phyloP scores from a whole-genome alignment of 2,888 invertebrate species.

The Phyllotreta cruciferae region DNA sequence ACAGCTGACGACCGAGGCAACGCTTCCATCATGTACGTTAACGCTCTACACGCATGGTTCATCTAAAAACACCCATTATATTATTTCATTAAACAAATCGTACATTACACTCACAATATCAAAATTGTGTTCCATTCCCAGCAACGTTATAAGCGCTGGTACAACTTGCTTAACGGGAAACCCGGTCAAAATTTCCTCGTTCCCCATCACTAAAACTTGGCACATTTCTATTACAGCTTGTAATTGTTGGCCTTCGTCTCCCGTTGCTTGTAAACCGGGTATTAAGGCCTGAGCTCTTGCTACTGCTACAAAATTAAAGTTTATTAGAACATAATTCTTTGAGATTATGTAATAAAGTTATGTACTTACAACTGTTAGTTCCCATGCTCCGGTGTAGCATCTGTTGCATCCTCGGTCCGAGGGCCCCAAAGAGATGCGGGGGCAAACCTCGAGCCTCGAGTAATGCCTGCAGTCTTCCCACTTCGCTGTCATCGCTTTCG shows the following conservation, averaged over 20 bases:
- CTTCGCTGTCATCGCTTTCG: constrained; percentile 92
- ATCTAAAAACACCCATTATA: constrained; percentile 65
- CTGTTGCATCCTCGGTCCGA: constrained; percentile 97
- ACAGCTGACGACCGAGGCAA: constrained; percentile 94
- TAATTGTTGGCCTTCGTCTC: constrained; percentile 94
- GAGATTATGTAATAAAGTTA: background rate
- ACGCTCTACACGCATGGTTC: constrained; percentile 98
- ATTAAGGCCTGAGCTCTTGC: constrained; percentile 93
- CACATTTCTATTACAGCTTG: constrained; percentile 99
- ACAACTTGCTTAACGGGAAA: constrained; percentile 98
- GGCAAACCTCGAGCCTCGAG: constrained; percentile 94
- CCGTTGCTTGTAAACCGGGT: constrained; percentile 89
- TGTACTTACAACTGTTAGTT: constrained; percentile 72
- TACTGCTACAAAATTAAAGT: constrained; percentile 62
- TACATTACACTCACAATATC: constrained; percentile 75
- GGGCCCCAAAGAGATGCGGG: constrained; percentile 94
- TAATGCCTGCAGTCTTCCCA: constrained; percentile 92
- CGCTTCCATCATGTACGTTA: constrained; percentile 99
- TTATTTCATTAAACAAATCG: background rate
- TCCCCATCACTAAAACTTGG: constrained; percentile 98
- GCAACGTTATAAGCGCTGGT: constrained; percentile 88
- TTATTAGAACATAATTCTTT: background rate
- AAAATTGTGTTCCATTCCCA: constrained; percentile 98
- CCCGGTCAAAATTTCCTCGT: constrained; percentile 97
- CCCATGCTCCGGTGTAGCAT: constrained; percentile 93